phyloP scores from a whole-genome alignment of 2,888 invertebrate genomes.

The Eurois occulta region DNA sequence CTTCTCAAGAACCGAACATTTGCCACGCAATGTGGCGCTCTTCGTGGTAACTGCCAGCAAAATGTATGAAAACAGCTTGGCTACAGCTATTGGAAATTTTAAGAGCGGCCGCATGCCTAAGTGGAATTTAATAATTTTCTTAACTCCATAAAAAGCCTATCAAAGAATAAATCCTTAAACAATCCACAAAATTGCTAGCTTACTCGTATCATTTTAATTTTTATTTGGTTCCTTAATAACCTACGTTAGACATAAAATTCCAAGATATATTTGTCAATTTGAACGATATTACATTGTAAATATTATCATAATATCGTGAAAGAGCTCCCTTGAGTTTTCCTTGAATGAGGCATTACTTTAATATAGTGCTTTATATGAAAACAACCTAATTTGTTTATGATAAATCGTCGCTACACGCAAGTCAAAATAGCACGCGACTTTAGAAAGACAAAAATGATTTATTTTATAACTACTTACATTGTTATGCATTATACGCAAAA shows the following conservation, averaged over 20 bases:
- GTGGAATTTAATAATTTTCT: neutral
- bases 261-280: conserved; percentile 2
- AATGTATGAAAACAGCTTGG: conserved; percentile 15
- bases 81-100: conserved; percentile 12
- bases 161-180: neutral
- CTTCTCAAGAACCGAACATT: conserved; percentile 33
- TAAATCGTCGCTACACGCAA: conserved; percentile 52
- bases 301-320: conserved; percentile 38
- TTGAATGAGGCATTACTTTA: conserved; percentile 38
- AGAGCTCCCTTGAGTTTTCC: conserved; percentile 54
- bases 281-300: conserved; percentile 20
- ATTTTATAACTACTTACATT: neutral
- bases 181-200: neutral
- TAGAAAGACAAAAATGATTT: neutral
- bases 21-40: conserved; percentile 2
- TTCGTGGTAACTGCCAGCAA: conserved; percentile 24
- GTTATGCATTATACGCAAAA: neutral
- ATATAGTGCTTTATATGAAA: conserved; percentile 51
- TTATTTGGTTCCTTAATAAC: neutral
- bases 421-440: conserved; percentile 29
- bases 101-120: neutral
- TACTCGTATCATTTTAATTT: too few species aligned
- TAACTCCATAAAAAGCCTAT: neutral
- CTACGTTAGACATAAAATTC: neutral
- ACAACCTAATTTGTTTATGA: conserved; percentile 54